phyloP scores from a whole-genome alignment of 2,888 invertebrate species.

The Zele albiditarsus region DNA sequence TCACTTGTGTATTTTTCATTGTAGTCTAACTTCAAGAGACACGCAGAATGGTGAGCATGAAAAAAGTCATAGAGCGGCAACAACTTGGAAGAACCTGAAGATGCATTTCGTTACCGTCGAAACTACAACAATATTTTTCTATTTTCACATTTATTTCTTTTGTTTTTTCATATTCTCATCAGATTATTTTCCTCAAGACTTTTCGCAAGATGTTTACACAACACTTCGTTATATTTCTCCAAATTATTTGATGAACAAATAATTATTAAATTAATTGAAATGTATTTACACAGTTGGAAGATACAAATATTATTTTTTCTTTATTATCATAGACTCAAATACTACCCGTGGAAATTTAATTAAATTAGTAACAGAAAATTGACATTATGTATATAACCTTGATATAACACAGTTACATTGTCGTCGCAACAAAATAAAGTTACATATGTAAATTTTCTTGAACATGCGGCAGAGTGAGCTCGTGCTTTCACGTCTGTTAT shows the following conservation, averaged over 20 bases:
- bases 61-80: slow-evolving; percentile 10
- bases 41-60: slow-evolving; percentile 7
- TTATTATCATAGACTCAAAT: background rate
- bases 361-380: background rate
- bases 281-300: background rate
- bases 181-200: background rate
- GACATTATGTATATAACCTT: background rate
- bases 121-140: background rate
- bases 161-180: no score
- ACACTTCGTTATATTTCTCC: background rate
- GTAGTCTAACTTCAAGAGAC: background rate
- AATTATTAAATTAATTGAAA: background rate
- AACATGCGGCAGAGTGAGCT: background rate
- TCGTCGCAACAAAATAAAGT: background rate
- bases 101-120: background rate
- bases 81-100: slow-evolving; percentile 14
- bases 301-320: background rate
- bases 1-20: slow-evolving; percentile 6
- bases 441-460: slow-evolving; percentile 3
- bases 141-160: no score
- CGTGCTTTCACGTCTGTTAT: background rate
- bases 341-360: background rate
- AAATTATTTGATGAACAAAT: background rate
- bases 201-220: background rate
- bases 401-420: background rate